Conservation (phyloP, 2,888 invertebrate species). For the Epinotia ramella region DNA sequence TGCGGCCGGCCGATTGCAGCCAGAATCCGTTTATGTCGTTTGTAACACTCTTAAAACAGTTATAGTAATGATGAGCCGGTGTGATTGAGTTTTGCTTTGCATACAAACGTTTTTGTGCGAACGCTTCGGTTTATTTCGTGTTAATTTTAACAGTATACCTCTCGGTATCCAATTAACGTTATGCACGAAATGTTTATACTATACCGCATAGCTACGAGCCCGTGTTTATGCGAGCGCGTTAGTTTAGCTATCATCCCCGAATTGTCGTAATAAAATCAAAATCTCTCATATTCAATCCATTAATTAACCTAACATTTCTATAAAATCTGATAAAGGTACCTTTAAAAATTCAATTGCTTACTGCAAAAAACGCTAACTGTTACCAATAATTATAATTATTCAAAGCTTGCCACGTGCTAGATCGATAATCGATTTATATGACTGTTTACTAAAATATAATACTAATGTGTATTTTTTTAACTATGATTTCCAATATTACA, state of each 20-base stretch:
- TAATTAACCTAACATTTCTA: neutral
- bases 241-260: neutral
- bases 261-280: neutral
- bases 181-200: neutral
- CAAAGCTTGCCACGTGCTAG: neutral
- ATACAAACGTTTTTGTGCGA: constrained; percentile 14
- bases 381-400: neutral
- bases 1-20: constrained; percentile 64
- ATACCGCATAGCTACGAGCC: neutral
- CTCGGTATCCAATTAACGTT: neutral
- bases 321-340: neutral
- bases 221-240: too few species aligned
- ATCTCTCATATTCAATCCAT: neutral
- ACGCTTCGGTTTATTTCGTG: neutral
- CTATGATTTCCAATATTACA: constrained; percentile 1
- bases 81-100: constrained; percentile 10
- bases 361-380: neutral
- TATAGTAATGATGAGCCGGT: constrained; percentile 20
- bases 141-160: neutral
- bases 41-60: constrained; percentile 30
- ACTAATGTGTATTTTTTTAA: neutral
- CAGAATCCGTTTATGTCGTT: constrained; percentile 46
- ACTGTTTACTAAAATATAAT: neutral
- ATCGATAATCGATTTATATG: neutral
- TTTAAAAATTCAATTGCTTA: neutral